Evolutionary conservation across 2,113 vertebrate genomes (phyloP).

Genomic region (Alligator mississippiensis): DNA sequence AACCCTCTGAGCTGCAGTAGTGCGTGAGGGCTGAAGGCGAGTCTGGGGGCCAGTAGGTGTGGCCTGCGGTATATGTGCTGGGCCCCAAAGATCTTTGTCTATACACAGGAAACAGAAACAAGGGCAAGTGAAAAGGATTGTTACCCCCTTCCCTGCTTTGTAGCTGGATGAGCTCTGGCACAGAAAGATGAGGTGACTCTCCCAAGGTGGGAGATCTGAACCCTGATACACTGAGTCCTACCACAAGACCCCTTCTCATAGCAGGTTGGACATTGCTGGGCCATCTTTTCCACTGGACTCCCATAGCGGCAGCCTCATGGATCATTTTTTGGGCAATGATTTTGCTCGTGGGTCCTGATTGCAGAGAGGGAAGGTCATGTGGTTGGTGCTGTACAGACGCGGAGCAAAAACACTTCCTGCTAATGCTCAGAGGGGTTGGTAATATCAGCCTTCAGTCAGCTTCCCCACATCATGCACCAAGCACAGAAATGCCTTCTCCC

Average conservation of each 20-base stretch:
- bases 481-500: neutral
- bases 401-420: neutral
- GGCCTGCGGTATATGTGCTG: no score
- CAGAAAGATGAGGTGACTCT: no score
- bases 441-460: neutral
- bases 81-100: no score
- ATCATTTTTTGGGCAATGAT: neutral
- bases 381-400: neutral
- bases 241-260: neutral
- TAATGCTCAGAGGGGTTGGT: neutral
- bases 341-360: neutral
- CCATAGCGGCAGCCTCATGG: rapidly evolving
- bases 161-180: no score
- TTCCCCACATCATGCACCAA: neutral
- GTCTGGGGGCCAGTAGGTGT: no score
- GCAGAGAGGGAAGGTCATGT: neutral
- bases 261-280: neutral
- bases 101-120: no score
- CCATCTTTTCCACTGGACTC: neutral
- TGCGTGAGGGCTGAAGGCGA: no score
- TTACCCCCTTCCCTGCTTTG: no score
- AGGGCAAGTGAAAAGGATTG: no score
- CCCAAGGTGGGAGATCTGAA: no score
- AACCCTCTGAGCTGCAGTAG: no score
- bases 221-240: no score